These are phyloP conservation scores for Gastrophysa polygoni DNA, from an alignment of 2,888 invertebrate genomes.

Conservation along the genomic window DNA sequence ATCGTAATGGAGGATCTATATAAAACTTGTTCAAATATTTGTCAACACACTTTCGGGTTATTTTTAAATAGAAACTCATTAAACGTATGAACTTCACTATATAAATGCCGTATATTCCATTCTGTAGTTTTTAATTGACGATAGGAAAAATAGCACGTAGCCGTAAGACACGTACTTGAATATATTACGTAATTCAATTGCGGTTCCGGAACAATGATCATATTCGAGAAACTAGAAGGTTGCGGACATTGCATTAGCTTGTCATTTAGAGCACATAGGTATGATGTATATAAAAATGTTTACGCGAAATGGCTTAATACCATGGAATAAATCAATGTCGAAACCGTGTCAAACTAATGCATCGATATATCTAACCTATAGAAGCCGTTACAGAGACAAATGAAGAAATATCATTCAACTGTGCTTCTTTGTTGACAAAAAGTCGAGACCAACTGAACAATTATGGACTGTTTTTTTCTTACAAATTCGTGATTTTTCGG, in stretches of 20 bases:
- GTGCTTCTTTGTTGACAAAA: constrained; percentile 10
- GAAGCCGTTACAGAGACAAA: constrained; percentile 10
- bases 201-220: constrained; percentile 51
- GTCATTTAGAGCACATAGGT: constrained; percentile 38
- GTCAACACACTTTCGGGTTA: constrained; percentile 34
- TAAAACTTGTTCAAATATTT: constrained; percentile 33
- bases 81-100: constrained; percentile 23
- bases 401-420: constrained; percentile 12
- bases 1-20: constrained; percentile 43
- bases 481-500: neutral
- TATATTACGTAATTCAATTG: constrained; percentile 43
- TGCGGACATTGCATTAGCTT: constrained; percentile 35
- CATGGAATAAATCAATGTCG: constrained; percentile 1
- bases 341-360: constrained; percentile 5
- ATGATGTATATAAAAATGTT: constrained; percentile 1
- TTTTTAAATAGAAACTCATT: constrained; percentile 31
- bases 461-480: neutral
- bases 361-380: constrained; percentile 6
- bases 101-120: constrained; percentile 33
- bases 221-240: constrained; percentile 45
- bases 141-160: constrained; percentile 20
- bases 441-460: neutral
- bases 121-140: constrained; percentile 33
- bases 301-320: neutral
- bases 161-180: constrained; percentile 37